Percentiles rank a stretch among this genome's conserved stretches.
These are phyloP conservation scores for Hydractinia echinata DNA, from an alignment of 30 jellyfish, hydroid and myxozoan species.

Conservation along the genomic window DNA sequence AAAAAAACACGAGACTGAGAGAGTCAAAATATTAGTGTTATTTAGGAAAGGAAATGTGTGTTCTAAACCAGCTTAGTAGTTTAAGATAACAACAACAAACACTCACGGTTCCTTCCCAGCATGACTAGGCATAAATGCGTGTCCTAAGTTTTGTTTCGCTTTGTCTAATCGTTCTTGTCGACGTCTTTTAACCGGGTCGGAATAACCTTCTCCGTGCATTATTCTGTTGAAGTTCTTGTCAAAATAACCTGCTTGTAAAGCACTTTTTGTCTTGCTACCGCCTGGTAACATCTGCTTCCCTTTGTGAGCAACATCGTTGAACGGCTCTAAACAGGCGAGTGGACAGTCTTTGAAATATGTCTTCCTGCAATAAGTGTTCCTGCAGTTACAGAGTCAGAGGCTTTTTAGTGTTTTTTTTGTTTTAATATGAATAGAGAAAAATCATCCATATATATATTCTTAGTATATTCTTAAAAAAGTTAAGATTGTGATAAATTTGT, in stretches of 20 bases:
- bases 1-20: too few species aligned
- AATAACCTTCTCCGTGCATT: slow-evolving; percentile 74
- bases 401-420: too few species aligned
- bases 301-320: slow-evolving; percentile 76
- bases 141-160: slow-evolving; percentile 54
- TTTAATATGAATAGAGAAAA: too few species aligned
- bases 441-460: too few species aligned
- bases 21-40: too few species aligned
- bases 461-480: too few species aligned
- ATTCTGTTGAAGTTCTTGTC: slow-evolving; percentile 65
- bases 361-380: too few species aligned
- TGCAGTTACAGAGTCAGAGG: too few species aligned
- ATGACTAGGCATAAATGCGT: slow-evolving; percentile 90
- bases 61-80: too few species aligned
- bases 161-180: slow-evolving; percentile 73
- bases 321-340: slow-evolving; percentile 42
- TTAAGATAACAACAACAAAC: not conserved
- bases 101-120: slow-evolving; percentile 90
- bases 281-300: slow-evolving; percentile 98
- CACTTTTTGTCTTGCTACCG: slow-evolving; percentile 71
- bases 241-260: slow-evolving; percentile 81
- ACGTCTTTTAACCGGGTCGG: slow-evolving; percentile 85
- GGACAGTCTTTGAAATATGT: too few species aligned
- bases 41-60: too few species aligned
- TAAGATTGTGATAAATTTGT: too few species aligned